phyloP scores from a whole-genome alignment of 2,888 invertebrate genomes.

The Heliconius charithonia region DNA sequence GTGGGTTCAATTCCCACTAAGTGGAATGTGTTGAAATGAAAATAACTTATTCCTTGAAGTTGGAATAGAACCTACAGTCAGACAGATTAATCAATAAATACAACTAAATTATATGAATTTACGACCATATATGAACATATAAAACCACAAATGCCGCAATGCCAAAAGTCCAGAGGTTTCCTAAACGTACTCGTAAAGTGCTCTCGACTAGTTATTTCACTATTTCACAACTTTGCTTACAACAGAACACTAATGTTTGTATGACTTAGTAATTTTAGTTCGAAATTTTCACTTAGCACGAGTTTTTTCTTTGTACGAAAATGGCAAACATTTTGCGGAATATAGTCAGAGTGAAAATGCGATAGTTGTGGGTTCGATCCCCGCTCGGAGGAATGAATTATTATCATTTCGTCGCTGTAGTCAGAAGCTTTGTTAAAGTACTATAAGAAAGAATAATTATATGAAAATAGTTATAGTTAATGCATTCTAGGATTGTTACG shows the following conservation, averaged over 20 bases:
- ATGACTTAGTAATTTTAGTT: not conserved
- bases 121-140: not conserved
- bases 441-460: too few species aligned
- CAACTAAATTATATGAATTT: too few species aligned
- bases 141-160: not conserved
- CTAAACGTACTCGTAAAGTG: not conserved
- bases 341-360: too few species aligned
- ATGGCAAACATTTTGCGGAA: too few species aligned
- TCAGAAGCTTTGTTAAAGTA: not conserved
- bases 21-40: too few species aligned
- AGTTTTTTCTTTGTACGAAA: not conserved
- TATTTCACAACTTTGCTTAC: slow-evolving; percentile 1
- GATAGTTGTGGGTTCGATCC: too few species aligned
- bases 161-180: not conserved
- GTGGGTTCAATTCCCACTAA: too few species aligned
- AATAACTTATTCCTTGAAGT: too few species aligned
- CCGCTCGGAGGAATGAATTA: too few species aligned
- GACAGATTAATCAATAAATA: too few species aligned
- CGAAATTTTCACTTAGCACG: not conserved
- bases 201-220: not conserved
- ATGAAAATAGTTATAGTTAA: not conserved
- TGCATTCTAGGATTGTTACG: not conserved
- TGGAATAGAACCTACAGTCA: too few species aligned
- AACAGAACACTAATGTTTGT: slow-evolving; percentile 7
- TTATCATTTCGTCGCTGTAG: too few species aligned